phyloP scores from a whole-genome alignment of 2,888 invertebrate genomes.

The Eupithecia abbreviata region DNA sequence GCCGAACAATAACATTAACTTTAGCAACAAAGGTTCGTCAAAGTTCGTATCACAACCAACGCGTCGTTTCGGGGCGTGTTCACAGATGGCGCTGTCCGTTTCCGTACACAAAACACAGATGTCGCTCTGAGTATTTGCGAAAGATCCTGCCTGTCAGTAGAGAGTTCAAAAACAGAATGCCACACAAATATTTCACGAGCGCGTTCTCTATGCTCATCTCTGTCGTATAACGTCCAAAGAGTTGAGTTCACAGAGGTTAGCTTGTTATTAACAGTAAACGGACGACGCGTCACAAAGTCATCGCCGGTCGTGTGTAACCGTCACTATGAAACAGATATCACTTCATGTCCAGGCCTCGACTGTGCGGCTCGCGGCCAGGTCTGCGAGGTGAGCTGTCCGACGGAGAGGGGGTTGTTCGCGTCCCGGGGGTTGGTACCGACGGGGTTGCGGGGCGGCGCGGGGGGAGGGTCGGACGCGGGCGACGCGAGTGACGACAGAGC shows the following conservation, averaged over 20 bases:
- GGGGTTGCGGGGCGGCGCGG: constrained; percentile 86
- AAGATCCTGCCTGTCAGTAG: constrained; percentile 38
- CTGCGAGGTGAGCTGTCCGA: constrained; percentile 94
- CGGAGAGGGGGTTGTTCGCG: constrained; percentile 95
- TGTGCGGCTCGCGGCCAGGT: constrained; percentile 75
- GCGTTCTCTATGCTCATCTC: constrained; percentile 48
- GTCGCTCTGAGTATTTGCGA: constrained; percentile 51
- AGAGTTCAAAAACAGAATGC: constrained; percentile 43
- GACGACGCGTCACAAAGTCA: constrained; percentile 42
- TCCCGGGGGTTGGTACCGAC: constrained; percentile 96
- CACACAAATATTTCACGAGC: constrained; percentile 46
- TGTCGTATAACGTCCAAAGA: constrained; percentile 52
- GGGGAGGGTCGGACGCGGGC: constrained; percentile 88
- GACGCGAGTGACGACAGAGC: constrained; percentile 87
- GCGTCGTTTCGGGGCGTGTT: constrained; percentile 59
- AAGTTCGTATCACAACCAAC: constrained; percentile 71
- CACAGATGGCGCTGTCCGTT: constrained; percentile 61
- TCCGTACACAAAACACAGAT: constrained; percentile 50
- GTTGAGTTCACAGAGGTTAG: constrained; percentile 50
- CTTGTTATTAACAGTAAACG: constrained; percentile 32
- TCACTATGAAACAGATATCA: constrained; percentile 81
- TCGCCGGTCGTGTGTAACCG: constrained; percentile 47
- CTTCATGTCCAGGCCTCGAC: constrained; percentile 72
- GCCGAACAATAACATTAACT: constrained; percentile 50
- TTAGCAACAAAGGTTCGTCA: constrained; percentile 55